Base-by-base conservation (phyloP, 2,888 invertebrate genomes). In the Belgica antarctica region DNA sequence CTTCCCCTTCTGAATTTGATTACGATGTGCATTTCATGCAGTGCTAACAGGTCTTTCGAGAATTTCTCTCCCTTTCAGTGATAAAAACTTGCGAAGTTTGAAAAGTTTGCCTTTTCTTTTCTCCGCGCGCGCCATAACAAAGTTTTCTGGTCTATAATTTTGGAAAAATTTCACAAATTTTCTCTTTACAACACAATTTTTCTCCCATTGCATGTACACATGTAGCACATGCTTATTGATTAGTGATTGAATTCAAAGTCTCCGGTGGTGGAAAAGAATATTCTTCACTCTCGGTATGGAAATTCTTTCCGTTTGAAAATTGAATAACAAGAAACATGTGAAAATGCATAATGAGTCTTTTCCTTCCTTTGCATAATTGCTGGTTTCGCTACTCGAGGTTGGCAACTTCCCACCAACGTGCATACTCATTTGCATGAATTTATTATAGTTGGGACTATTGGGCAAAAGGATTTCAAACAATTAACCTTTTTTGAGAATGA, bases 11-110 rank as follows among this genome's bases (percentile, higher is more conserved):
- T 19, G 36, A 62, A 62, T 62, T 62, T 62, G 62, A 36, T 62
- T 62, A 62, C 24, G 62, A 62, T 62, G 62, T 62, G 62, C 62
- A 62, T 24, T 34, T 36, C 62, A 62, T 62, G 62, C 36, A 62
- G 24, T 36, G 34, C 36, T 62, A 62, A 62, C 62, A 62, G 62
- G 62, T 62, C 41, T 22, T n/a, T 62, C 25, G 59, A 41, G 41
- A 41, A n/a, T 41, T 41, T 41, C 10, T 41, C 15, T 41, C 15
- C 41, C 15, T 15, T n/a, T 4, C 41, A 41, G 41, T 41, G 41
- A 41, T 41, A 59, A 59, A 59, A 59, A 59, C 25, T 62, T 62
- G 52, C 17, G 22, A 52, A 52, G 15, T 41, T n/a, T 41, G 59
- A 59, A 59, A 25, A 59, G 22, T 59, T 59, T 59, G 8, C 52